Conservation (phyloP, 2,113 vertebrate species). For the Apodemus speciosus region DNA sequence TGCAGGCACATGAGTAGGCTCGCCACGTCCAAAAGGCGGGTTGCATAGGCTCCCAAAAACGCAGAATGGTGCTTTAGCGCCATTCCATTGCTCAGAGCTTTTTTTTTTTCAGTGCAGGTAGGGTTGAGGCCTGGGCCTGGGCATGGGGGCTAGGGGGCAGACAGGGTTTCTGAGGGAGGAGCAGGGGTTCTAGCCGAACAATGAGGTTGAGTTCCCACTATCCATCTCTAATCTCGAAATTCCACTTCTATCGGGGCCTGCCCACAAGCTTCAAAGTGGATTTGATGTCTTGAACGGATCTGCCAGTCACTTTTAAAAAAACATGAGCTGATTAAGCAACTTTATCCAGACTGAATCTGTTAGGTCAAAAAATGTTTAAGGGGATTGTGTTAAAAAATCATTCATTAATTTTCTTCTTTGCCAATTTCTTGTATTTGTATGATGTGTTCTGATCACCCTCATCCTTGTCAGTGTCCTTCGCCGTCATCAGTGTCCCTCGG, state of each 20-base stretch:
- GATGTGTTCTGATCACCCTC: neutral
- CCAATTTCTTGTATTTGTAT: neutral
- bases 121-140: no score
- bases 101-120: no score
- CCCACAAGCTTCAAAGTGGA: neutral
- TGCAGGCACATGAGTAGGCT: no score
- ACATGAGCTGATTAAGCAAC: constrained; percentile 5
- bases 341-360: neutral
- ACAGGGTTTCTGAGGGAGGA: no score
- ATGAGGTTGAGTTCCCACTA: neutral
- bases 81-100: no score
- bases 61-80: no score
- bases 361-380: constrained; percentile 14
- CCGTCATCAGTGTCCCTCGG: no score
- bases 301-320: neutral
- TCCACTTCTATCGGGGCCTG: neutral
- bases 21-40: no score
- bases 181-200: no score
- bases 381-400: neutral
- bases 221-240: no score
- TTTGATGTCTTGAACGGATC: neutral
- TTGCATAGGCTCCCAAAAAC: no score
- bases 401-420: neutral
- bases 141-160: no score
- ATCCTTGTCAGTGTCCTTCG: neutral